Percentiles rank a stretch among this genome's conserved stretches.
phyloP scores from a whole-genome alignment of 2,113 vertebrate genomes.

The Poeciliopsis turrubarensis region DNA sequence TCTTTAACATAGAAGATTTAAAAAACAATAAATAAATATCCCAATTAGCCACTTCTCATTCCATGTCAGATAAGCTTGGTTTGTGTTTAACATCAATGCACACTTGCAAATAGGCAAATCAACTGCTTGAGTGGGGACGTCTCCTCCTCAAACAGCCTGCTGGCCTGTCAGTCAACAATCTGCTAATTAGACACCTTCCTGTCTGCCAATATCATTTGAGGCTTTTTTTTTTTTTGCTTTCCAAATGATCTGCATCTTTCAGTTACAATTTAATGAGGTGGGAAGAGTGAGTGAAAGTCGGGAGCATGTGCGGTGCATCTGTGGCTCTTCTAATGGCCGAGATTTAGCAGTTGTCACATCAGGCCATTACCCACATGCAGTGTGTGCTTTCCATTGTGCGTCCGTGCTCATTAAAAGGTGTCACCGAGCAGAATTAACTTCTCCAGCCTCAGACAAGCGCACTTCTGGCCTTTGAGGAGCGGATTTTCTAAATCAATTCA shows the following conservation, averaged over 20 bases:
- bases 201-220: conserved; percentile 40
- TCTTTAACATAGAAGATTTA: neutral
- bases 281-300: conserved; percentile 32
- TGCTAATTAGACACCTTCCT: conserved; percentile 39
- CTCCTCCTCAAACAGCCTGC: conserved; percentile 1
- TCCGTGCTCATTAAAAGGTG: conserved; percentile 47
- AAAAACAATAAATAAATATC: neutral
- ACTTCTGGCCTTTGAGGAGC: conserved; percentile 30
- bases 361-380: conserved; percentile 46
- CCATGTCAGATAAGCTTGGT: neutral
- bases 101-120: neutral
- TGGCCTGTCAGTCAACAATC: conserved; percentile 50
- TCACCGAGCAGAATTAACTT: conserved; percentile 44
- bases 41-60: conserved; percentile 8
- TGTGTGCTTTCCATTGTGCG: conserved; percentile 42
- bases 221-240: neutral
- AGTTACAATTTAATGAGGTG: conserved; percentile 48
- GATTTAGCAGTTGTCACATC: conserved; percentile 33
- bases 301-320: conserved; percentile 41
- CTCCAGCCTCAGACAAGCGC: conserved; percentile 35
- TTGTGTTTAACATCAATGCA: conserved; percentile 9
- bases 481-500: conserved; percentile 54
- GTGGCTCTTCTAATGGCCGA: conserved; percentile 36
- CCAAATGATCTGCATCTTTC: conserved; percentile 27
- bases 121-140: conserved; percentile 11